Base-by-base conservation (phyloP, 35 echinoderm and acorn worm genomes). In the Amphiura filiformis region DNA sequence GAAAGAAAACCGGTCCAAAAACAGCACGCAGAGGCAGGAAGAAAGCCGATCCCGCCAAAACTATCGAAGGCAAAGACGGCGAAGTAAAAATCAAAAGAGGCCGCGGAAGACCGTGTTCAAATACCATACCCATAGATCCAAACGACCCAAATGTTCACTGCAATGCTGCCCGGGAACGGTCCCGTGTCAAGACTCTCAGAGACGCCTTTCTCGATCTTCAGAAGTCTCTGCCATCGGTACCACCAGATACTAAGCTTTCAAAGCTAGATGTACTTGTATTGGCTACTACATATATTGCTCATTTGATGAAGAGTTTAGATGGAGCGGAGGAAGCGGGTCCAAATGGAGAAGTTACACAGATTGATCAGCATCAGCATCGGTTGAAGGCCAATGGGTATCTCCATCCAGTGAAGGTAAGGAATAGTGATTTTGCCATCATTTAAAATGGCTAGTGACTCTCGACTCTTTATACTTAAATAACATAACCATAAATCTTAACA, bases 401-500 rank as follows among this genome's bases (percentile, higher is more conserved):
- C 0, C 96, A 98, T 87, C 96, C 96, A 17, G 96, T 98, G 11
- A 98, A 98, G 96, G 96, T 98, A 78, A 88, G 86, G 57, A n/a
- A n/a, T n/a, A n/a, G n/a, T n/a, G n/a, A n/a, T n/a, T n/a, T n/a
- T n/a, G n/a, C n/a, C n/a, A n/a, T n/a, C n/a, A n/a, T n/a, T n/a
- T n/a, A n/a, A n/a, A n/a, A n/a, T n/a, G n/a, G n/a, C n/a, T n/a
- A n/a, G n/a, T n/a, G n/a, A n/a, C n/a, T n/a, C n/a, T n/a, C n/a
- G n/a, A n/a, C n/a, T n/a, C n/a, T n/a, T n/a, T n/a, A n/a, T n/a
- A n/a, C n/a, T n/a, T n/a, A n/a, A n/a, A n/a, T n/a, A n/a, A n/a
- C n/a, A 31, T n/a, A n/a, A n/a, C n/a, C n/a, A n/a, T n/a, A n/a
- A n/a, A n/a, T n/a, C n/a, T n/a, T n/a, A n/a, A n/a, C n/a, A n/a